Evolutionary conservation across 2,797 vertebrate genomes (phyloP), one percentile per base, ranked within the genome.

Genomic region (Aldrovandia affinis): DNA sequence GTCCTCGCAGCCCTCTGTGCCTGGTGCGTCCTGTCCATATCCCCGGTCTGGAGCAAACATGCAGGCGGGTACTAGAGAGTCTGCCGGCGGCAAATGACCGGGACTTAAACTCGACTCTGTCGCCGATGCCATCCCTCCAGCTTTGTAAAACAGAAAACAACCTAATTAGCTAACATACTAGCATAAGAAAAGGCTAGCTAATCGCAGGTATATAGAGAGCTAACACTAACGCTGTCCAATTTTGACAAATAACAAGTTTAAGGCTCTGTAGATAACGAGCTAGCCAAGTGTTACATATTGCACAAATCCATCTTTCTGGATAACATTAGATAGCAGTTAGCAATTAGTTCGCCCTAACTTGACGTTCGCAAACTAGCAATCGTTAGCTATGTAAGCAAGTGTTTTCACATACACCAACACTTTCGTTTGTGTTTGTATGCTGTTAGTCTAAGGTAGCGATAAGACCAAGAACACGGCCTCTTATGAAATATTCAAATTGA

Each of bases 11-110:
- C 57, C 59, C 77, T 92, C 93, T 78, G 6, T 86, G 6, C 84
- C 89, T 86, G 83, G 42, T 3, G 83, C 86, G 92, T 95, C 89
- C 84, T 94, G 92, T 82, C 92, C 39, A 93, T 92, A 88, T 88
- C 95, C 91, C 92, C 92, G 89, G 86, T 97, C 97, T 0, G 98
- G 98, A 36, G 98, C 98, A 61, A 98, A 99, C 92, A 99, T 99
- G 30, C 96, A 97, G 57, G 97, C 97, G 47, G 97, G 97, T 14
- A 98, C 96, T 83, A 96, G 92, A 33, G 96, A 88, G 81, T 95
- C 95, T 30, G 85, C 84, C 14, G 88, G 52, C 77, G 90, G 81
- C 33, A 88, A 81, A 42, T 92, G 88, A 80, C 88, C 91, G 0
- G 95, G 89, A 83, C 89, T 96, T 70, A 95, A 84, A 81, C 92